Evolutionary conservation across 2,888 invertebrate species (phyloP).

Genomic region (Folsomia candida): DNA sequence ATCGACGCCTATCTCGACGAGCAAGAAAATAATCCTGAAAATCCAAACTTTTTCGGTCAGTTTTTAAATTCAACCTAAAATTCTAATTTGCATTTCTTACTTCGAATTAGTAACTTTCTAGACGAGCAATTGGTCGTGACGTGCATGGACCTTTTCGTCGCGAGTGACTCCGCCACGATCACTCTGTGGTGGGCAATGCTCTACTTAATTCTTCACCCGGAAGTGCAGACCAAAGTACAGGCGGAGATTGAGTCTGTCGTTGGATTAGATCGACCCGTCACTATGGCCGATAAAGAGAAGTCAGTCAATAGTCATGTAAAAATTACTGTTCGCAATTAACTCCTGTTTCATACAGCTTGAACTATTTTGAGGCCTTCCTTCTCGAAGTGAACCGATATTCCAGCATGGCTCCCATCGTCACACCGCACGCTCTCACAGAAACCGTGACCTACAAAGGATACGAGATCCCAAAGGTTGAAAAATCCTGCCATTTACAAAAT

Average conservation of each 20-base stretch:
- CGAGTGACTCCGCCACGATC: constrained; percentile 29
- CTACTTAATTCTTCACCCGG: constrained; percentile 33
- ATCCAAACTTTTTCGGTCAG: constrained; percentile 38
- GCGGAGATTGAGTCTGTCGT: constrained; percentile 35
- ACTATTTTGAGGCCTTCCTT: constrained; percentile 31
- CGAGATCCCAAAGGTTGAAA: constrained; percentile 32
- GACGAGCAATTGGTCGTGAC: constrained; percentile 41
- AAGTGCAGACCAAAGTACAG: constrained; percentile 29
- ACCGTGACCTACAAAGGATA: constrained; percentile 29
- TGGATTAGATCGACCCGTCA: constrained; percentile 24
- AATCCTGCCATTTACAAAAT: too few species aligned
- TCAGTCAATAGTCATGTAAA: neutral
- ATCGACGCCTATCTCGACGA: constrained; percentile 41
- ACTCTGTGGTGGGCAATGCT: constrained; percentile 34
- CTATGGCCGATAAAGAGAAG: constrained; percentile 35
- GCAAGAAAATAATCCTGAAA: constrained; percentile 34
- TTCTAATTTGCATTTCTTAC: neutral
- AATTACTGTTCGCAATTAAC: neutral
- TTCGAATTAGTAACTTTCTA: neutral
- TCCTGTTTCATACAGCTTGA: constrained; percentile 13
- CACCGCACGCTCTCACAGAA: constrained; percentile 34
- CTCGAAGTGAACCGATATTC: constrained; percentile 36
- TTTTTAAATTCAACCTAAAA: neutral
- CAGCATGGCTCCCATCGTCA: constrained; percentile 40
- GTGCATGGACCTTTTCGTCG: constrained; percentile 37